Percentiles rank a stretch among this genome's conserved stretches.
Conservation (phyloP, 2,113 vertebrate species). For the Amphiprion ocellaris region DNA sequence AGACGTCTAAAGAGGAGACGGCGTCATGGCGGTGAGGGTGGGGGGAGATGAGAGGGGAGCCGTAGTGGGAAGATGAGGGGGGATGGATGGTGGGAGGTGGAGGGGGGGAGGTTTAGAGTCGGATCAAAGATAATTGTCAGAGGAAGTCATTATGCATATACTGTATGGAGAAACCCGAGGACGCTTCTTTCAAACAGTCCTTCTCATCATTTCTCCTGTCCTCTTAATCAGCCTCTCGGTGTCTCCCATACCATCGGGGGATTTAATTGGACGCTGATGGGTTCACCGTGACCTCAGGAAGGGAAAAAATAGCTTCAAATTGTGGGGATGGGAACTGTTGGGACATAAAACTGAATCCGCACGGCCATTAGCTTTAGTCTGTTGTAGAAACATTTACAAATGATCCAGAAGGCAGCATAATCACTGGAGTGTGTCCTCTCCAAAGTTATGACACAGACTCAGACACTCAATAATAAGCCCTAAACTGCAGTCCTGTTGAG, state of each 20-base stretch:
- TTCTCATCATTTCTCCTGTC: slow-evolving; percentile 59
- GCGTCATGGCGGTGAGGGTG: slow-evolving; percentile 20
- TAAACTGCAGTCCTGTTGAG: slow-evolving; percentile 38
- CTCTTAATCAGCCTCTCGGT: slow-evolving; percentile 54
- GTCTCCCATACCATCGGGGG: slow-evolving; percentile 46
- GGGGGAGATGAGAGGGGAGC: slow-evolving; percentile 65
- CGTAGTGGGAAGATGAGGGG: slow-evolving; percentile 22
- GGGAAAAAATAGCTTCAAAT: not conserved
- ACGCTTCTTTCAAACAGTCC: slow-evolving; percentile 46
- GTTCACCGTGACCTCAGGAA: slow-evolving; percentile 42
- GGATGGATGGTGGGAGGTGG: slow-evolving; percentile 11
- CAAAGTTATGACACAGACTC: slow-evolving; percentile 39
- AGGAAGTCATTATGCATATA: slow-evolving; percentile 73
- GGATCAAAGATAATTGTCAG: slow-evolving; percentile 82
- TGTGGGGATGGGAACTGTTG: not conserved
- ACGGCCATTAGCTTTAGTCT: not conserved
- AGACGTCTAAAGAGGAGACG: slow-evolving; percentile 48
- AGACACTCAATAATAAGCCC: slow-evolving; percentile 42
- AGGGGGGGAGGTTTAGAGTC: slow-evolving; percentile 25
- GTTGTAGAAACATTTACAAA: slow-evolving; percentile 27
- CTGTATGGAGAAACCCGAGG: slow-evolving; percentile 59
- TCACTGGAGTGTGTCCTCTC: slow-evolving; percentile 13
- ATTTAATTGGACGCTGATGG: slow-evolving; percentile 74
- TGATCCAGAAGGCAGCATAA: slow-evolving; percentile 26
- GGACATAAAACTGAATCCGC: slow-evolving; percentile 35